Conservation (phyloP, 2,113 vertebrate genomes). For the Siniperca chuatsi region DNA sequence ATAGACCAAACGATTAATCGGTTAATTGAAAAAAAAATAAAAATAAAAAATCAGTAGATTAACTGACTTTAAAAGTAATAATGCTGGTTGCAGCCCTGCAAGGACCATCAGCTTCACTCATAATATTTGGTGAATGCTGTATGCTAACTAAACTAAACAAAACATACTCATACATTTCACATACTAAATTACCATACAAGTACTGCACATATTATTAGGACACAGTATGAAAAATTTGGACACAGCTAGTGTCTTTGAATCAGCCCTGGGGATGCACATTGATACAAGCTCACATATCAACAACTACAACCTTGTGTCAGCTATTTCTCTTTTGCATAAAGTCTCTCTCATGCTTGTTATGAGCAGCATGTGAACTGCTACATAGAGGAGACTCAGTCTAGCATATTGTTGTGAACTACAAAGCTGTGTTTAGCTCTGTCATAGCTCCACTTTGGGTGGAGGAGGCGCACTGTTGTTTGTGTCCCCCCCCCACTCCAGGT, state of each 20-base stretch:
- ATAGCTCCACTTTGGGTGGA: constrained; percentile 22
- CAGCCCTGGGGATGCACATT: neutral
- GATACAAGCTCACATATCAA: constrained; percentile 4
- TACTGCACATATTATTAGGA: neutral
- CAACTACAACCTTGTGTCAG: constrained; percentile 7
- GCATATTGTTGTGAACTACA: constrained; percentile 43
- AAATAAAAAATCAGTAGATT: neutral
- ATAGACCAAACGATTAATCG: neutral
- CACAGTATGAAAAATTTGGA: neutral
- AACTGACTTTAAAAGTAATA: neutral
- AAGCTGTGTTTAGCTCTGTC: constrained; percentile 40
- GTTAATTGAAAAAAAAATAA: neutral
- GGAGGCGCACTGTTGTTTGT: constrained; percentile 52
- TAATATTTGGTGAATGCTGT: neutral
- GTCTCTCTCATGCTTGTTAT: neutral
- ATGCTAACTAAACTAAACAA: no score
- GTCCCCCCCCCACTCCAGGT: constrained; percentile 54
- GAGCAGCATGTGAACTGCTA: constrained; percentile 5
- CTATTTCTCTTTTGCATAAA: neutral
- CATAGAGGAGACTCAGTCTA: constrained; percentile 16
- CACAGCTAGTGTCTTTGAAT: neutral
- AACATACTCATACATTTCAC: neutral
- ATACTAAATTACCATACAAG: neutral
- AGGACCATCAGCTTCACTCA: neutral
- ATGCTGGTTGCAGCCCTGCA: neutral